These are phyloP conservation scores for Anarhynchus alexandrinus DNA, from an alignment of 2,113 vertebrate genomes.

Conservation along the genomic window DNA sequence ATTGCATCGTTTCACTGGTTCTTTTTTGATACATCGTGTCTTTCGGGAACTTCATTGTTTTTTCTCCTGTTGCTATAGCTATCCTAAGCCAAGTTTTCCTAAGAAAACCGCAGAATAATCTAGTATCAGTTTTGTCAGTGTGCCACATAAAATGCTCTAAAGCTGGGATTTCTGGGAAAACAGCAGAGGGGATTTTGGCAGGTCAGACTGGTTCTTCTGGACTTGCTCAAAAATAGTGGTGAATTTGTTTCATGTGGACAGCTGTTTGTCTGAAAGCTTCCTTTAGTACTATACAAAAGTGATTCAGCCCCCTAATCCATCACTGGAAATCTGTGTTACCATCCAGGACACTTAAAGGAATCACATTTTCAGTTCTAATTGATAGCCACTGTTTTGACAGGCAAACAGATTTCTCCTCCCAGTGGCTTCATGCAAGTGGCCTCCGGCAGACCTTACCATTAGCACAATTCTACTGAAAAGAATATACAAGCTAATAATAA, in stretches of 20 bases:
- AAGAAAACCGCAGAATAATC: not conserved
- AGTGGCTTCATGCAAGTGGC: constrained; percentile 42
- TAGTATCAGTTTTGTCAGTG: not conserved
- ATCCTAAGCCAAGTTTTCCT: not conserved
- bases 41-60: constrained; percentile 13
- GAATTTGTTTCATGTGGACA: constrained; percentile 37
- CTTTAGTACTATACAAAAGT: constrained; percentile 17
- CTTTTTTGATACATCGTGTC: not conserved
- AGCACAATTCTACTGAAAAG: constrained; percentile 38
- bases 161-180: constrained; percentile 15
- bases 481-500: constrained; percentile 20
- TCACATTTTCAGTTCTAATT: constrained; percentile 64
- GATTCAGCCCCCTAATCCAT: constrained; percentile 43
- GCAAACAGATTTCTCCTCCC: constrained; percentile 41
- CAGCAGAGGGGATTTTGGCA: not conserved
- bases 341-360: constrained; percentile 41
- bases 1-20: not conserved
- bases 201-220: not conserved
- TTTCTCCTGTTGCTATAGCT: not conserved
- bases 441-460: constrained; percentile 59
- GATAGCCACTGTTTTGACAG: constrained; percentile 62
- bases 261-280: constrained; percentile 45
- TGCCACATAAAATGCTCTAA: constrained; percentile 12
- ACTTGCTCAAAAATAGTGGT: constrained; percentile 39
- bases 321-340: constrained; percentile 41